These are phyloP conservation scores for Brachypodius melanocephalos DNA, from an alignment of 2,113 vertebrate species.

Conservation along the genomic window DNA sequence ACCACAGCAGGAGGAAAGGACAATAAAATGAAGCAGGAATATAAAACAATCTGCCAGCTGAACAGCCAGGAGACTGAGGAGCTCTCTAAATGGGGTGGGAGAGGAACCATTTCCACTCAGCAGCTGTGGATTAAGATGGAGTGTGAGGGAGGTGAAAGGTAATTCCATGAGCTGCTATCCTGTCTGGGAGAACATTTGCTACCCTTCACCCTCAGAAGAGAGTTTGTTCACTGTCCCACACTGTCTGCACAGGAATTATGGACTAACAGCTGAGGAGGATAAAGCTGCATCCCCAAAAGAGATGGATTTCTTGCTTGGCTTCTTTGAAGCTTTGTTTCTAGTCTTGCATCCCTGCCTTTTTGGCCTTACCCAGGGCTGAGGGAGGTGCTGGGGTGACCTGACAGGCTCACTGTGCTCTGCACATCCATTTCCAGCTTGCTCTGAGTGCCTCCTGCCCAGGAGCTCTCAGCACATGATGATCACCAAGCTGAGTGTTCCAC, in stretches of 20 bases:
- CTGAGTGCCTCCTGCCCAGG: neutral
- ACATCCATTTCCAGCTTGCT: neutral
- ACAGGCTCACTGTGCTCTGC: neutral
- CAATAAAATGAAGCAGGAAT: conserved; percentile 1
- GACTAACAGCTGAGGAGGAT: neutral
- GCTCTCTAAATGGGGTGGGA: neutral
- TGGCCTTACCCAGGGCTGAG: neutral
- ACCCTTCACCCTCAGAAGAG: neutral
- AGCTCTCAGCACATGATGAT: neutral
- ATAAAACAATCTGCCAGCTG: neutral
- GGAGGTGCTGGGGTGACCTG: neutral
- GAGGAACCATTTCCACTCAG: neutral
- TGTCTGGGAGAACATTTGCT: neutral
- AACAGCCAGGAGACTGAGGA: neutral
- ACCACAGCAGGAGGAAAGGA: conserved; percentile 5
- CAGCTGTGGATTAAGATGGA: neutral
- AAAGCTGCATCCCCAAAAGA: neutral
- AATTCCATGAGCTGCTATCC: neutral
- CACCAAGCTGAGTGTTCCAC: neutral
- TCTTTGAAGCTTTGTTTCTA: neutral
- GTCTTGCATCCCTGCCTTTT: neutral
- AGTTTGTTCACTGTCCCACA: neutral
- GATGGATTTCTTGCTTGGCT: neutral
- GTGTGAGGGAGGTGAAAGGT: neutral
- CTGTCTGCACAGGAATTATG: neutral